These are phyloP conservation scores for Eupeodes corollae DNA, from an alignment of 1,140 invertebrate genomes.

Conservation along the genomic window DNA sequence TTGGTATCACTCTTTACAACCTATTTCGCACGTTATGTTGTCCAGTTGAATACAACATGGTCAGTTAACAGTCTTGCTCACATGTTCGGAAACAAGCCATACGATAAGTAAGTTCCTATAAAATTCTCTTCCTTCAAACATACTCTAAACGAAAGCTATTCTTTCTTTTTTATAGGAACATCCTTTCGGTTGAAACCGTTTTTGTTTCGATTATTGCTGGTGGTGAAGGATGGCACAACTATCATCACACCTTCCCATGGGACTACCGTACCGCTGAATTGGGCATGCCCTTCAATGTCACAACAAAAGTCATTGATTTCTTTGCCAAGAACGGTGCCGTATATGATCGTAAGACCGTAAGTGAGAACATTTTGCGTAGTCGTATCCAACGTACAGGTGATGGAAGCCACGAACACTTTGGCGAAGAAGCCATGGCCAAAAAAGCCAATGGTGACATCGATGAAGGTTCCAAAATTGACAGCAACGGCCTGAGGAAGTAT, in stretches of 20 bases:
- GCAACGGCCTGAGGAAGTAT: neutral
- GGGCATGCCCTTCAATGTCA: conserved; percentile 37
- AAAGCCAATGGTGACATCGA: neutral
- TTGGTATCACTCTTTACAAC: conserved; percentile 43
- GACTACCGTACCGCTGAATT: conserved; percentile 57
- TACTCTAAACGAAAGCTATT: neutral
- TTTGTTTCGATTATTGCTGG: conserved; percentile 42
- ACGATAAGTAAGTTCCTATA: conserved; percentile 46
- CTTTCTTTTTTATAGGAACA: conserved; percentile 35
- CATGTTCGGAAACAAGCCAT: conserved; percentile 53
- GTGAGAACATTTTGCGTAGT: conserved; percentile 34
- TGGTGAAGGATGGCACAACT: conserved; percentile 69
- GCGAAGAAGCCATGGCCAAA: neutral
- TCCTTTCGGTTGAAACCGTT: conserved; percentile 45
- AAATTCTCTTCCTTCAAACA: neutral
- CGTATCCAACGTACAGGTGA: conserved; percentile 5
- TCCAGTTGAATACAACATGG: conserved; percentile 71
- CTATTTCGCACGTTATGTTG: conserved; percentile 56
- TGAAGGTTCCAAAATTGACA: neutral
- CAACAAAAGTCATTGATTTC: conserved; percentile 40
- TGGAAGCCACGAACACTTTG: neutral
- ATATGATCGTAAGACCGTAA: conserved; percentile 51
- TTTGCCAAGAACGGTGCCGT: conserved; percentile 43
- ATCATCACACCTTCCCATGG: conserved; percentile 48
- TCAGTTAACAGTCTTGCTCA: conserved; percentile 74